A percentile compares a stretch with the other conserved stretches of the same genome.
These are phyloP conservation scores for Rafetus swinhoei DNA, from an alignment of 2,113 vertebrate species.

Conservation along the genomic window DNA sequence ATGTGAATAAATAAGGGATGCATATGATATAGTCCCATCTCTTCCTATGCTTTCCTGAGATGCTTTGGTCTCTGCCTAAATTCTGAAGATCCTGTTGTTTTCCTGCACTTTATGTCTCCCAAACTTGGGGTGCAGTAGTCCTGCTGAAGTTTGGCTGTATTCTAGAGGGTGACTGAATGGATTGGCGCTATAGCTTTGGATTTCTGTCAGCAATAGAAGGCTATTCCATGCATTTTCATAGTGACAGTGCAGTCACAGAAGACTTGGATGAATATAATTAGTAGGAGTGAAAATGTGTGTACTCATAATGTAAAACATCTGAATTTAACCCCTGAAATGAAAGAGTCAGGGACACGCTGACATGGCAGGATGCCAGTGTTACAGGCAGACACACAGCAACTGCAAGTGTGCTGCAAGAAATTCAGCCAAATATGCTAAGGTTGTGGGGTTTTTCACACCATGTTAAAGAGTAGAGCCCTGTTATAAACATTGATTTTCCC, in stretches of 20 bases:
- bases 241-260: constrained; percentile 47
- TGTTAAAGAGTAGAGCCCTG: background rate
- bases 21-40: background rate
- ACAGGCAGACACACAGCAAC: constrained; percentile 42
- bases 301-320: constrained; percentile 69
- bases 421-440: background rate
- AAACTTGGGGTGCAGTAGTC: background rate
- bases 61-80: background rate
- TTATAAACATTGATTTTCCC: background rate
- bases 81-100: constrained; percentile 1
- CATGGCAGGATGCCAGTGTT: constrained; percentile 19
- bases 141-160: constrained; percentile 37
- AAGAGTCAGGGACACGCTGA: constrained; percentile 29
- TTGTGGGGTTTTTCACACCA: background rate
- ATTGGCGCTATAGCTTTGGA: background rate
- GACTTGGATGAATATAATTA: constrained; percentile 69
- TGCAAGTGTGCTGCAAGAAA: constrained; percentile 40
- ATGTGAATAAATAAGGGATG: background rate
- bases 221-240: constrained; percentile 53
- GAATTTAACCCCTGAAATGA: constrained; percentile 66
- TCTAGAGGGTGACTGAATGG: constrained; percentile 33
- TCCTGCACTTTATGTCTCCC: background rate
- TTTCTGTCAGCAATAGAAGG: constrained; percentile 36
- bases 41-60: background rate
- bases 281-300: constrained; percentile 49